Base-by-base conservation (phyloP, 2,797 vertebrate species). In the Sparidentex hasta region DNA sequence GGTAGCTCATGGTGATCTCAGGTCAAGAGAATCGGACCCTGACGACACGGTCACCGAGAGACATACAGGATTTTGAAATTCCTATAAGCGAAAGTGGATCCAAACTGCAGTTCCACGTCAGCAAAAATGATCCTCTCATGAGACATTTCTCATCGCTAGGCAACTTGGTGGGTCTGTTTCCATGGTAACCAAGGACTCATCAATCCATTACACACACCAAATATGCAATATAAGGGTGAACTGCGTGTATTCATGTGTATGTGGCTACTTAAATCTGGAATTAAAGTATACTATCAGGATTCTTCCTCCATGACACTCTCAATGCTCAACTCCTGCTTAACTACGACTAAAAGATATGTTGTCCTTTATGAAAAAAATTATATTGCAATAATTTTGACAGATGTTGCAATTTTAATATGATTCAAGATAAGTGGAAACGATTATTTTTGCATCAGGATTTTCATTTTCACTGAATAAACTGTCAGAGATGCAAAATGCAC, bases 131-230 rank as follows among this genome's bases (percentile, higher is more conserved):
- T 65, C 57, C 65, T 80, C 51, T 75, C 46, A 71, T 65, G 66
- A 68, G 62, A 75, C 57, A 59, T 50, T 65, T 58, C 21, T 51
- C 63, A 87, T 80, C 65, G 74, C 84, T 82, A 80, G 66, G 87
- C 86, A 90, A 83, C 86, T 78, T 73, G 13, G 56, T 74, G 46
- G 20, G 25, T 80, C 82, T 88, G 91, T 94, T 94, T 90, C 91
- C 88, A 91, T 90, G 87, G 90, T 54, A 91, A 94, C 88, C 27
- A 66, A 82, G 74, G 88, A 83, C 66, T 79, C 52, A 71, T 79
- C 62, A 80, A 50, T 70, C 29, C 18, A 41, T 76, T 66, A 69
- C 13, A 73, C n/a, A 48, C 41, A 56, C 55, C 54, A 79, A 54
- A 75, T 73, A 54, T 74, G 55, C 58, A 56, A 70, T 71, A 54